Conservation (phyloP, 2,113 vertebrate species). For the Charadrius vociferus region DNA sequence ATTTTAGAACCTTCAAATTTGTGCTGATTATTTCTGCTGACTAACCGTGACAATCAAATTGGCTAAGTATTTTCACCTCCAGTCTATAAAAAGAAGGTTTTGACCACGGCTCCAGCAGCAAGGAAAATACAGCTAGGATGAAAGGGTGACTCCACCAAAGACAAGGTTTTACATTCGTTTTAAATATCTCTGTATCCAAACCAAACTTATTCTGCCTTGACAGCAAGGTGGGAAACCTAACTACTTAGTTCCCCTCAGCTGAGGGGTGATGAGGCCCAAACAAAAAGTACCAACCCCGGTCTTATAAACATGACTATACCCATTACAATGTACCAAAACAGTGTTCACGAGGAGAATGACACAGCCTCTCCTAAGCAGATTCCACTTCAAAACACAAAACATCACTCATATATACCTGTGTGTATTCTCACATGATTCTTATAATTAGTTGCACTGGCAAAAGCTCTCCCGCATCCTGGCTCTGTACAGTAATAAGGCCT, state of each 20-base stretch:
- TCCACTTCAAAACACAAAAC: not conserved
- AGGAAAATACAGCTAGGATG: not conserved
- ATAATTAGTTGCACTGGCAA: slow-evolving; percentile 98
- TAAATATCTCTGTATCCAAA: not conserved
- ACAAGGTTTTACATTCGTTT: not conserved
- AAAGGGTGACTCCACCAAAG: not conserved
- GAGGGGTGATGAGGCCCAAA: not conserved
- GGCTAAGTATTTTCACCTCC: not conserved
- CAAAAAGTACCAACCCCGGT: not conserved
- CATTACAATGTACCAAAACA: not conserved
- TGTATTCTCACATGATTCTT: slow-evolving; percentile 99
- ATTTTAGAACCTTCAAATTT: not conserved
- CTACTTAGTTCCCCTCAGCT: not conserved
- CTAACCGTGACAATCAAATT: not conserved
- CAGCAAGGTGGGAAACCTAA: not conserved
- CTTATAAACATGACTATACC: not conserved
- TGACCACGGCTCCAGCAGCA: not conserved
- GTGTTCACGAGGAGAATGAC: not conserved
- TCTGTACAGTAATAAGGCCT: slow-evolving; percentile 98
- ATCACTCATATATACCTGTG: slow-evolving; percentile 81
- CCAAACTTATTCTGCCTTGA: not conserved
- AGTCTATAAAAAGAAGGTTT: not conserved
- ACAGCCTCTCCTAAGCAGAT: not conserved
- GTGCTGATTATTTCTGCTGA: not conserved
- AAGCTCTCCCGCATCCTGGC: slow-evolving; percentile 94